Base-by-base conservation (phyloP, 2,888 invertebrate species). In the Drosophila tanythrix region DNA sequence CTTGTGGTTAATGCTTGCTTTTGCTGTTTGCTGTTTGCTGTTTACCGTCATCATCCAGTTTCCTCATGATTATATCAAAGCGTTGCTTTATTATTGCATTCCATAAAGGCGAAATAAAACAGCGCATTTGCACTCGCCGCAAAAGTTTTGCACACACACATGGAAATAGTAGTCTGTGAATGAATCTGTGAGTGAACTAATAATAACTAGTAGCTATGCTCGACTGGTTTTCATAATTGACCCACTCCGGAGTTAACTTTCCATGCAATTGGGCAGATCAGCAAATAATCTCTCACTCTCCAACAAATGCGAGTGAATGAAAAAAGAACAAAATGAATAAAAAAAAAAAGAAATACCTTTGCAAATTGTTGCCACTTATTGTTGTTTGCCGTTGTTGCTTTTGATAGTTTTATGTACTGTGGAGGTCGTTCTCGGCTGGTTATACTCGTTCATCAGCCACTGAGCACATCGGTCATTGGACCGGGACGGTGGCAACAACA, bases 371-470 rank as follows among this genome's bases (percentile, higher is more conserved):
- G 60, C 31, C 73, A 58, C 78, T 66, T 55, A 71, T 35, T 61
- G 59, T 59, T 66, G 70, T 40, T 36, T 55, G 55, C 52, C 55
- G 64, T 55, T 70, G 53, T 21, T 57, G 56, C 36, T 59, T 50
- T 48, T 69, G 51, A 38, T 55, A 27, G 50, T 76, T 76, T 66
- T 66, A 83, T 89, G 63, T 68, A 76, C 73, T 88, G 88, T 85
- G 82, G 85, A 85, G 90, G 85, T 85, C 85, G 85, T 79, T 88
- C 83, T 85, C 85, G 82, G 82, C 75, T 84, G 73, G 74, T 76
- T 84, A 87, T 85, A 88, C 83, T 79, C 70, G 70, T 70, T 82
- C 82, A 76, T 76, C 68, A 77, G 63, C 40, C 52, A 40, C 78
- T 68, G 52, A 67, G 76, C 83, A 82, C 86, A 79, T 82, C 90